Evolutionary conservation across 2,797 vertebrate species (phyloP).

Genomic region (Ispidina picta): DNA sequence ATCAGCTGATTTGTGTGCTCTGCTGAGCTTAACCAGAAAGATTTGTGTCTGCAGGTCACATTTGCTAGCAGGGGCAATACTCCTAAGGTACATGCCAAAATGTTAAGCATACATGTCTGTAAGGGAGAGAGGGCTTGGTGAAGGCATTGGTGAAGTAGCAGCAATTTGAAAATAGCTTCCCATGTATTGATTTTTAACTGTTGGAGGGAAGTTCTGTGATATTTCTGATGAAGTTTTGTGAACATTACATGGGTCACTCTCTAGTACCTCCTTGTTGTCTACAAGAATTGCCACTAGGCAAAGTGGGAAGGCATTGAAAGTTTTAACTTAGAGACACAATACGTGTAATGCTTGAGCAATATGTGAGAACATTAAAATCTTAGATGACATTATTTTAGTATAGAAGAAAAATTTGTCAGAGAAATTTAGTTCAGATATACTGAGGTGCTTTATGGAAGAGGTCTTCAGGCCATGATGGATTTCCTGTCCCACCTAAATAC

Average conservation of each 20-base stretch:
- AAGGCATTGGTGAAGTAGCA: background rate
- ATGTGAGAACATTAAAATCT: background rate
- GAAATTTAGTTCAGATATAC: background rate
- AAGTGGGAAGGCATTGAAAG: background rate
- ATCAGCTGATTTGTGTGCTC: slow-evolving; percentile 26
- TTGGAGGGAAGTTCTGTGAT: background rate
- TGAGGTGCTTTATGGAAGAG: background rate
- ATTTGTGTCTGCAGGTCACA: background rate
- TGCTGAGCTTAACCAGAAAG: background rate
- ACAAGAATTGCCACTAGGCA: background rate
- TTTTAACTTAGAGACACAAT: background rate
- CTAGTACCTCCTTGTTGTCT: background rate
- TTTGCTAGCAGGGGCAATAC: slow-evolving; percentile 7
- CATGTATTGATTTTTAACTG: background rate
- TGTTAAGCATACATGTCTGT: background rate
- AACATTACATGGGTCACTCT: background rate
- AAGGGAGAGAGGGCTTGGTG: background rate
- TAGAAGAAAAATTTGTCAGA: background rate
- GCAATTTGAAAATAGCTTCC: background rate
- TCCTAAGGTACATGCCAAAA: background rate
- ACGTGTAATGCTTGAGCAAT: background rate
- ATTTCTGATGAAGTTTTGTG: background rate
- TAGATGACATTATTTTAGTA: background rate
- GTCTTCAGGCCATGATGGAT: background rate
- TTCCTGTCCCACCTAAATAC: background rate